Evolutionary conservation across 1,140 invertebrate genomes (phyloP), one percentile per base, ranked within the genome.

Genomic region (Aplysia californica): DNA sequence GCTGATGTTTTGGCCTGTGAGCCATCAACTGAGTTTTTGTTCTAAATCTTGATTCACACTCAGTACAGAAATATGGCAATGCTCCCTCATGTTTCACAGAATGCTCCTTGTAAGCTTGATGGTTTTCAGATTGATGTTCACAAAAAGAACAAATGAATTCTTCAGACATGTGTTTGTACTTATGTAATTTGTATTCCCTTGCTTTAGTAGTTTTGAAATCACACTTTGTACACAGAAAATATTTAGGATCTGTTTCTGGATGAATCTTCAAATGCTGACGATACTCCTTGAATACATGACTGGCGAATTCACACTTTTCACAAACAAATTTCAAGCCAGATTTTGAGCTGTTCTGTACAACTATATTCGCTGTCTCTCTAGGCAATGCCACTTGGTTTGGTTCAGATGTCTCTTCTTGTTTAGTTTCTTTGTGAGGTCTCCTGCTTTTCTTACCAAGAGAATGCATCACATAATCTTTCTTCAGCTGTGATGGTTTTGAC

Each of bases 1-100:
- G 77, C 0, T 91, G 91, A 80, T 93, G 92, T 76, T 92, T 92
- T 2, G 92, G 92, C 35, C 90, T 79, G 82, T 93, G 92, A 31
- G 91, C 83, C 31, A 88, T 89, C 20, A 92, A 80, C 26, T 91
- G 89, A 15, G 91, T 90, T 75, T 90, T 87, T 0, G 91, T 92
- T 76, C 89, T 90, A 83, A 92, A 93, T 38, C 90, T 85, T 38
- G 85, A 82, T 38, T 91, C 90, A 83, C 92, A 93, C 21, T 90
- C 84, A 4, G 87, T 80, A 74, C 92, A 93, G 77, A 92, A 91
- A 80, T 92, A 92, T 20, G 91, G 91, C 35, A 89, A 86, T 15
- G 88, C 87, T n/a, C 89, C 86, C 35, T 88, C 86, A 83, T 92
- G 92, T 15, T 86, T 84, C n/a, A 85, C 82, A 5, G 92, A 79